Conservation (phyloP, 2,797 vertebrate species). For the Percopsis omiscomaycus region DNA sequence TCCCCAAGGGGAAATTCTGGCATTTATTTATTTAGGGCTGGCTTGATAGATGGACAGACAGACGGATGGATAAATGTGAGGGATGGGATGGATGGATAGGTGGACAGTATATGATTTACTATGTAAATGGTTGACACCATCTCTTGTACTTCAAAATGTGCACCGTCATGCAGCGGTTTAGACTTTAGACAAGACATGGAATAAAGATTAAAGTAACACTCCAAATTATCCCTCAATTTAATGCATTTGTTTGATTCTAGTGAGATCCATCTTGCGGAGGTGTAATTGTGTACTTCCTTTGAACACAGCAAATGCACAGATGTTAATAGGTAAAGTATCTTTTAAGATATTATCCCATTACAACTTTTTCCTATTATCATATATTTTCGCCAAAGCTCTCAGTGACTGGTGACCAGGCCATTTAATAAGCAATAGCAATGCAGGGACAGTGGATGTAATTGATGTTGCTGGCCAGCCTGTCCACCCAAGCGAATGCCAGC, state of each 20-base stretch:
- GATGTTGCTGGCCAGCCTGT: conserved; percentile 37
- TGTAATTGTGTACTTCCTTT: neutral
- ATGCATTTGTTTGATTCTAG: neutral
- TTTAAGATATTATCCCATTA: conserved; percentile 10
- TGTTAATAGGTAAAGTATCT: neutral
- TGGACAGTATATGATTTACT: too few species aligned
- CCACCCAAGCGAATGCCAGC: conserved; percentile 23
- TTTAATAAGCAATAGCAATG: conserved; percentile 33
- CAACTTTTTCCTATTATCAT: conserved; percentile 16
- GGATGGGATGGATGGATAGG: neutral
- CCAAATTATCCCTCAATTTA: too few species aligned
- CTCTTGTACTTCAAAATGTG: neutral
- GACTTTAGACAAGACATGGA: too few species aligned
- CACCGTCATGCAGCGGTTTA: too few species aligned
- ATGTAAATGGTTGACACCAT: conserved; percentile 14
- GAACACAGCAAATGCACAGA: too few species aligned
- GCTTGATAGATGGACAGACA: too few species aligned
- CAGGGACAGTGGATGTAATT: conserved; percentile 35
- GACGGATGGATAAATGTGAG: too few species aligned
- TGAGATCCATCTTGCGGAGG: neutral
- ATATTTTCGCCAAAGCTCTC: conserved; percentile 22
- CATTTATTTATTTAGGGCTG: too few species aligned
- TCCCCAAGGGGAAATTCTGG: too few species aligned
- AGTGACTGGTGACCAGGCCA: conserved; percentile 27
- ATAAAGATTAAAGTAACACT: too few species aligned